Evolutionary conservation across 2,888 invertebrate genomes (phyloP), one percentile per base, ranked within the genome.

Genomic region (Melinopterus prodromus): DNA sequence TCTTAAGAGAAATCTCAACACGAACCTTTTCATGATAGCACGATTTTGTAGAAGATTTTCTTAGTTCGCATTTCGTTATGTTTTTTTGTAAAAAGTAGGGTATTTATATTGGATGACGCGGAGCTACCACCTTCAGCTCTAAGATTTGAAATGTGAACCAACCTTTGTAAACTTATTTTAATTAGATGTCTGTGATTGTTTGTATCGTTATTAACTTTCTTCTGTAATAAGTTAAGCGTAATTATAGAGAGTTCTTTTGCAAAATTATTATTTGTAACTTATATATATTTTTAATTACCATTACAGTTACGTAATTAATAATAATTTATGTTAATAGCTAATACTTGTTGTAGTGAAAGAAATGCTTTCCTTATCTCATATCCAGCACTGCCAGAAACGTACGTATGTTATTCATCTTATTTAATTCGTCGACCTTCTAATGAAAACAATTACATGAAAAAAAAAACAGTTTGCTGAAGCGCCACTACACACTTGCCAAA

Each of bases 151-250:
- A 53, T 53, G 53, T 53, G 53, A 53, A 53, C 53, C 53, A 53
- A 53, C 53, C 53, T 12, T 53, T 53, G 53, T 53, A 53, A 53
- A 9, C 53, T 53, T 53, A 53, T 53, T 53, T 9, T 53, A 53
- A 76, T 82, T 87, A 87, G 87, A 84, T 87, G 86, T 87, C 87
- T 87, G 87, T 87, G 87, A 87, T 87, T 86, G 85, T 86, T 85
- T 84, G 81, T 84, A 53, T 53, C 53, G 53, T 53, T 53, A 53
- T 9, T 53, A 53, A 53, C 53, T 53, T 53, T 12, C 53, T 12
- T 12, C 53, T 53, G 53, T 53, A 2, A 53, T 53, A 53, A 53
- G 53, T 53, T 53, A 53, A 53, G 53, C 7, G 53, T 53, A 53
- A 53, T 53, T 53, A 53, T 53, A 53, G 53, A 53, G 53, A 1